A percentile compares a stretch with the other conserved stretches of the same genome.
These are phyloP conservation scores for Lordiphosa clarofinis DNA, from an alignment of 1,140 invertebrate species.

Conservation along the genomic window DNA sequence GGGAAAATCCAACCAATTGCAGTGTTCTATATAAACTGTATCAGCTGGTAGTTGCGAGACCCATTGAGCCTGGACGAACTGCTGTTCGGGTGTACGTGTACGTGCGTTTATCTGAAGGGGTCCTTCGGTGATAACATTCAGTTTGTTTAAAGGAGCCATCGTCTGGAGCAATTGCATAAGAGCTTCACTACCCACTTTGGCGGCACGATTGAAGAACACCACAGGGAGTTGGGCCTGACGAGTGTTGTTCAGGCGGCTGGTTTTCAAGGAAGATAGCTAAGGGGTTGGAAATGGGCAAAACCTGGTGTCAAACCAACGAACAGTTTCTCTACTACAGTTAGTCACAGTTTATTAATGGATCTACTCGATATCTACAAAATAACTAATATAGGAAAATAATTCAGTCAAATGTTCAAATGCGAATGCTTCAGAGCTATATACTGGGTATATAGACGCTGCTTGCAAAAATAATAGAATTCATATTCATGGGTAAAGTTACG, in stretches of 20 bases:
- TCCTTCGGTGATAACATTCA: slow-evolving; percentile 28
- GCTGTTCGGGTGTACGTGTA: slow-evolving; percentile 1
- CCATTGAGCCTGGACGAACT: slow-evolving; percentile 32
- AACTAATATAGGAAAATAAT: slow-evolving; percentile 8
- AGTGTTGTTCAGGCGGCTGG: slow-evolving; percentile 87
- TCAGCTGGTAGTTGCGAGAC: slow-evolving; percentile 37
- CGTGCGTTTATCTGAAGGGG: slow-evolving; percentile 3
- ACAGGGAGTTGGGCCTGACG: slow-evolving; percentile 81
- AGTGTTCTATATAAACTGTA: slow-evolving; percentile 63
- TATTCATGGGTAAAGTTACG: slow-evolving; percentile 92
- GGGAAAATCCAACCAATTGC: slow-evolving; percentile 82
- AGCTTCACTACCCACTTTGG: slow-evolving; percentile 92
- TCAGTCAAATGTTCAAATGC: slow-evolving; percentile 35
- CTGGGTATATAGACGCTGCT: slow-evolving; percentile 89
- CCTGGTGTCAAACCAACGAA: not conserved
- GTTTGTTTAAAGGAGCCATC: slow-evolving; percentile 81
- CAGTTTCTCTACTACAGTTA: slow-evolving; percentile 21
- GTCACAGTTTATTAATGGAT: slow-evolving; percentile 36
- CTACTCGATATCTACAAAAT: slow-evolving; percentile 17
- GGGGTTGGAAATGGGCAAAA: slow-evolving; percentile 5
- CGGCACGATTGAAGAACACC: slow-evolving; percentile 91
- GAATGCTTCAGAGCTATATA: slow-evolving; percentile 83
- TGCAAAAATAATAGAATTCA: slow-evolving; percentile 94
- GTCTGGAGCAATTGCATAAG: slow-evolving; percentile 90
- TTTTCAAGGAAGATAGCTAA: slow-evolving; percentile 43